phyloP scores from a whole-genome alignment of 2,113 vertebrate genomes.

The Myrmecophaga tridactyla region DNA sequence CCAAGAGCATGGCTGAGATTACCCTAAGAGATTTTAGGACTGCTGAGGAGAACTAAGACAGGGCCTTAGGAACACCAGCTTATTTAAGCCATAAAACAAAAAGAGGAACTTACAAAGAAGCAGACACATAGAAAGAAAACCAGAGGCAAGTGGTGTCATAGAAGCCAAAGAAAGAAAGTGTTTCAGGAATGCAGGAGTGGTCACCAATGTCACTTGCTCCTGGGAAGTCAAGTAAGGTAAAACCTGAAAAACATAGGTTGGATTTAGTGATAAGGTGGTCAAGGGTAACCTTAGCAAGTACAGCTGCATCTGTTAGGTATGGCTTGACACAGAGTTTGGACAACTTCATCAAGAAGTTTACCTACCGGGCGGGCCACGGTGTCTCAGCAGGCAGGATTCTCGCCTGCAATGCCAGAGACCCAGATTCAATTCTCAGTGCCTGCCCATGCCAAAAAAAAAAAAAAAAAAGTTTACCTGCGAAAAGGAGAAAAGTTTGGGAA shows the following conservation, averaged over 20 bases:
- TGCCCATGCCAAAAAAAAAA: too few species aligned
- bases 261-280: background rate
- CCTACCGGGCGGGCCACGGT: too few species aligned
- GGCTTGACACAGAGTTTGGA: background rate
- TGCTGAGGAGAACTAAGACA: background rate
- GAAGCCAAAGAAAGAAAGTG: conserved; percentile 39
- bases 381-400: too few species aligned
- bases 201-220: background rate
- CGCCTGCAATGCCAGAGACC: too few species aligned
- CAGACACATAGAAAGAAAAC: background rate
- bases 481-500: background rate
- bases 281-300: background rate
- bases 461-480: background rate
- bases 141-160: background rate
- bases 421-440: too few species aligned
- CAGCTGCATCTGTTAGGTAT: background rate
- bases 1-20: background rate
- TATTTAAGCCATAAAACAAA: background rate
- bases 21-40: background rate
- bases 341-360: background rate
- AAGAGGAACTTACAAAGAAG: conserved; percentile 15
- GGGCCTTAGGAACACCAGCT: background rate
- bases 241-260: background rate
- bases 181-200: background rate
- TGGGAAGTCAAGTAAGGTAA: conserved; percentile 23